Evolutionary conservation across 2,797 vertebrate species (phyloP).

Genomic region (Pteropus rufus): DNA sequence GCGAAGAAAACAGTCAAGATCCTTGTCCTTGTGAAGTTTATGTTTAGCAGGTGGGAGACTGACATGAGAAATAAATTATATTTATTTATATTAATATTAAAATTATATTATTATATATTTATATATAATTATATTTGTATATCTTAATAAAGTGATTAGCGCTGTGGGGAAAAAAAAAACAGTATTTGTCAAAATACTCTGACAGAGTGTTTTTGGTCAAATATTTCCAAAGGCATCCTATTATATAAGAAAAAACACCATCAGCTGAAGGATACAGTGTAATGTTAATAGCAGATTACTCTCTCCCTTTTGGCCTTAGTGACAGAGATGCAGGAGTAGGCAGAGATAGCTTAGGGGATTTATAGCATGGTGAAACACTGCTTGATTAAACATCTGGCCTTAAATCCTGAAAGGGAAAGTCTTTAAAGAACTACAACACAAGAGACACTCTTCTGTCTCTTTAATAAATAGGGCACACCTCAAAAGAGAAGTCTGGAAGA

Average conservation of each 20-base stretch:
- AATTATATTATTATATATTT: too few species aligned
- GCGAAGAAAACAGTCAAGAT: neutral
- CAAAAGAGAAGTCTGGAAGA: neutral
- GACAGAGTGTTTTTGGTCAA: neutral
- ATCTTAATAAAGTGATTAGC: neutral
- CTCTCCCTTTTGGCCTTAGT: neutral
- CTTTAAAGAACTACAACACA: neutral
- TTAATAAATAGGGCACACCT: neutral
- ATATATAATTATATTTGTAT: too few species aligned
- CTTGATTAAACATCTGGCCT: neutral
- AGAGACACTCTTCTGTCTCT: neutral
- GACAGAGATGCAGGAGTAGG: neutral
- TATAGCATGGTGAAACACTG: neutral
- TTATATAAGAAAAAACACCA: neutral
- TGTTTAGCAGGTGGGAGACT: neutral
- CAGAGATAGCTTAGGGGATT: accelerated
- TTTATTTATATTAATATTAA: too few species aligned
- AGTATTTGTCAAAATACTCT: neutral
- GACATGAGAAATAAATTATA: neutral
- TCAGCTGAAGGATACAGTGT: neutral
- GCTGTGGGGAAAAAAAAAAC: neutral
- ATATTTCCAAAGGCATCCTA: neutral
- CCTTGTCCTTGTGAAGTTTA: neutral
- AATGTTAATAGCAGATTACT: neutral
- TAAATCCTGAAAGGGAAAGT: neutral